Base-by-base conservation (phyloP, 2,888 invertebrate genomes). In the Eilema depressum region DNA sequence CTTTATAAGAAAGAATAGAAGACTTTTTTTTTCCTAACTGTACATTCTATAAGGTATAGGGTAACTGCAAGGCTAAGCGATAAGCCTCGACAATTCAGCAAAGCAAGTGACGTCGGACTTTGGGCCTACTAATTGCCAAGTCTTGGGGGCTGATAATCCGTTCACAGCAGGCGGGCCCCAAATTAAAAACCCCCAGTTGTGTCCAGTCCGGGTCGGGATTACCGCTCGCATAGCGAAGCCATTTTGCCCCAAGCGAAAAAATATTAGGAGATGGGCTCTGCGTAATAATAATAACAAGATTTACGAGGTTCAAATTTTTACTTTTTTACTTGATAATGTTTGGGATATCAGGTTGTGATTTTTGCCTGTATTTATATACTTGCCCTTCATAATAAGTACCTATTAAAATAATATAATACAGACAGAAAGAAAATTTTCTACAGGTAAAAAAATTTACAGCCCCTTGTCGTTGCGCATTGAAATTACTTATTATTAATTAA, bases 181-280 rank as follows among this genome's bases (percentile, higher is more conserved):
- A 94, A 94, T 94, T 94, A 94, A 95, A 95, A 94, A 92, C 88
- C 92, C 91, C 93, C 88, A 86, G 84, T 89, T 90, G 91, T 89
- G 92, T 90, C 91, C 91, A 88, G 89, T 85, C 82, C 82, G 86
- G 83, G 73, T 68, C 70, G 84, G 89, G 93, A 93, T 93, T 93
- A 93, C 86, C 85, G 91, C 88, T 89, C 89, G 88, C 89, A 87
- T 89, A 88, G 79, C 76, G 82, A 79, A 74, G 79, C 74, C 76
- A 73, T 82, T 83, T 80, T 75, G 75, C 81, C 85, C 85, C 84
- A 77, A 76, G 71, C 74, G 70, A 71, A 82, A 80, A 68, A 73
- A 75, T 75, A 60, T 74, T 70, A 74, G 63, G 17, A 74, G 53
- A 68, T 66, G 70, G 77, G 75, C 73, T 75, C 70, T 59, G 47